Conservation (phyloP, 2,797 vertebrate genomes). For the Synanceia verrucosa region DNA sequence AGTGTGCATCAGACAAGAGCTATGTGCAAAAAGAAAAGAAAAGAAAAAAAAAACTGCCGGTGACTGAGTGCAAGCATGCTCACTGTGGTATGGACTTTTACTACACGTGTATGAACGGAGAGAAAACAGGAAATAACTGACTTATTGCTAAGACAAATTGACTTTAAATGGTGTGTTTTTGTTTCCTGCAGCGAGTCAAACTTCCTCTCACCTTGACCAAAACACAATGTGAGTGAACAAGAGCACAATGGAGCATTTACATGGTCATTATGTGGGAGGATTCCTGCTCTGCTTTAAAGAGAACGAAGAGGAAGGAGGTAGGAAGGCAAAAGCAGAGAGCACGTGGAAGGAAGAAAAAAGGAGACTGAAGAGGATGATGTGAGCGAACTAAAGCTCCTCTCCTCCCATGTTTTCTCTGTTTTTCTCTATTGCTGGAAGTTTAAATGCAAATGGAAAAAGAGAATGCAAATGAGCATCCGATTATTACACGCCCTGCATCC, state of each 20-base stretch:
- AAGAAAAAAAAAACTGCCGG: conserved; percentile 3
- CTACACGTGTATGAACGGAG: conserved; percentile 3
- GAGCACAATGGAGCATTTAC: conserved; percentile 20
- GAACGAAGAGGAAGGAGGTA: conserved; percentile 1
- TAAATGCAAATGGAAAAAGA: not conserved
- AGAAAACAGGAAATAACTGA: conserved; percentile 32
- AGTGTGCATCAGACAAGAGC: not conserved
- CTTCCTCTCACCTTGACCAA: conserved; percentile 39
- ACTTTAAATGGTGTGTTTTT: not conserved
- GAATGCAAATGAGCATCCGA: not conserved
- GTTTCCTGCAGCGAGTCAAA: conserved; percentile 28
- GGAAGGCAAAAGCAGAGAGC: conserved; percentile 10
- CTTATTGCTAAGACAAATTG: not conserved
- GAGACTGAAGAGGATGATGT: not conserved
- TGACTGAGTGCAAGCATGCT: not conserved
- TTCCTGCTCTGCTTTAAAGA: conserved; percentile 13
- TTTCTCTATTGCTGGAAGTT: not conserved
- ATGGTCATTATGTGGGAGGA: not conserved
- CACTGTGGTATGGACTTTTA: conserved; percentile 1
- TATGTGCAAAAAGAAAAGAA: not conserved
- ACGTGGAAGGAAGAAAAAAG: not conserved
- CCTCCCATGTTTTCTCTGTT: not conserved
- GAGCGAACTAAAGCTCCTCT: not conserved
- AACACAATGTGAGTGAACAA: conserved; percentile 21
- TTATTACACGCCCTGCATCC: not conserved